Evolutionary conservation across 2,888 invertebrate genomes (phyloP).

Genomic region (Coelopa pilipes): DNA sequence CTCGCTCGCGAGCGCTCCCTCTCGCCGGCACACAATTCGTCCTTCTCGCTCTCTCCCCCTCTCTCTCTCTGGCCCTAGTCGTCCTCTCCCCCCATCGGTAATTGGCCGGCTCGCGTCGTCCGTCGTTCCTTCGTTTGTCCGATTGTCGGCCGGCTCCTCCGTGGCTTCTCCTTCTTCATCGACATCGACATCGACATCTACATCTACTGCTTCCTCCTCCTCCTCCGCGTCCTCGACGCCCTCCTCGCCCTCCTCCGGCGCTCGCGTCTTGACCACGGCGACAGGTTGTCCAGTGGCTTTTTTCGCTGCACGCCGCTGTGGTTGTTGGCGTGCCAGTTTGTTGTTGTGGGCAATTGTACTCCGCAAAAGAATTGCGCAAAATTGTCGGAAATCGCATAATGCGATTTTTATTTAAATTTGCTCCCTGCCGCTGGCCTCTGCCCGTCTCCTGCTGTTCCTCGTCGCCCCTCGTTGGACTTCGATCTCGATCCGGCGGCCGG

Average conservation of each 20-base stretch:
- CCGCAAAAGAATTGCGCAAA: conserved; percentile 39
- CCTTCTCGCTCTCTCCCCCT: no score
- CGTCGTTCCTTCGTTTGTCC: neutral
- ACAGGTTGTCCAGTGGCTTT: conserved; percentile 17
- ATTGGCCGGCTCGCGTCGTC: neutral
- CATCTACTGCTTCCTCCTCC: no score
- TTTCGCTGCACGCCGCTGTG: neutral
- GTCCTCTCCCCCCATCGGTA: neutral
- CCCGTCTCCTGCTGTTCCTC: neutral
- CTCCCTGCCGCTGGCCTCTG: no score
- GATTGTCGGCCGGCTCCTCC: neutral
- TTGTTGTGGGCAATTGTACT: conserved; percentile 17
- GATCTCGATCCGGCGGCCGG: no score
- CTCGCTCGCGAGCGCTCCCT: neutral
- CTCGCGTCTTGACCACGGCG: neutral
- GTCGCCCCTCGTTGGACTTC: no score
- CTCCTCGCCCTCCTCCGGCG: neutral
- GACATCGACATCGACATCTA: no score
- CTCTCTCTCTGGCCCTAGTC: no score
- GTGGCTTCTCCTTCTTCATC: no score
- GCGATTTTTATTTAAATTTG: conserved; percentile 40
- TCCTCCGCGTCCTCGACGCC: neutral
- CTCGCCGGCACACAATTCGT: neutral
- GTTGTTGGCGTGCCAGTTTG: neutral
- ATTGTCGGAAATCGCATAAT: conserved; percentile 45